These are phyloP conservation scores for Laticauda laticaudata DNA, from an alignment of 2,113 vertebrate species.

Conservation along the genomic window DNA sequence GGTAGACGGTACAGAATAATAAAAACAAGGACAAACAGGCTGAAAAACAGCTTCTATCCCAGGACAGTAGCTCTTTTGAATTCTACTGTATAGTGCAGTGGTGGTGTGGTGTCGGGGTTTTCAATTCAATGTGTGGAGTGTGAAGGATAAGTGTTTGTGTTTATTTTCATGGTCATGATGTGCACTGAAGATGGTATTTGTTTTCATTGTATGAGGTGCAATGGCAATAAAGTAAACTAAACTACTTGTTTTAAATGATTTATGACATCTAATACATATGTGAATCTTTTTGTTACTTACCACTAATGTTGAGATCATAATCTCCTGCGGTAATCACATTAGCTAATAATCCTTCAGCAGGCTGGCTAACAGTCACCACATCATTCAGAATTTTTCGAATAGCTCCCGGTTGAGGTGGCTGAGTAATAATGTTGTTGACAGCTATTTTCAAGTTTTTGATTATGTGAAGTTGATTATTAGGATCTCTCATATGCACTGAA, in stretches of 20 bases:
- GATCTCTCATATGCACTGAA: slow-evolving; percentile 90
- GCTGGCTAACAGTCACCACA: slow-evolving; percentile 88
- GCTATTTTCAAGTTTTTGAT: slow-evolving; percentile 94
- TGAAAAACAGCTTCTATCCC: too few relatives aligned
- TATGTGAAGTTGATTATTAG: slow-evolving; percentile 92
- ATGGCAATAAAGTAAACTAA: too few relatives aligned
- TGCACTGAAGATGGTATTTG: too few relatives aligned
- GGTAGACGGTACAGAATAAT: too few relatives aligned
- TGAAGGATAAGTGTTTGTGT: too few relatives aligned
- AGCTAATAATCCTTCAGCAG: slow-evolving; percentile 84
- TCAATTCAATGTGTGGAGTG: too few relatives aligned
- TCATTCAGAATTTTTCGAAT: slow-evolving; percentile 82
- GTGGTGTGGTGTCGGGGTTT: too few relatives aligned
- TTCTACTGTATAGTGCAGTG: too few relatives aligned
- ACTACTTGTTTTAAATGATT: neutral
- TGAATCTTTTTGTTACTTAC: slow-evolving; percentile 72
- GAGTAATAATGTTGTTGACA: slow-evolving; percentile 85
- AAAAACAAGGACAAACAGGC: too few relatives aligned
- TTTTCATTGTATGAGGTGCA: too few relatives aligned
- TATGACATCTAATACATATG: neutral
- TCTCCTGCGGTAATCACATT: slow-evolving; percentile 90
- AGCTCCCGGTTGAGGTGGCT: slow-evolving; percentile 68
- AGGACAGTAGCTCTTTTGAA: too few relatives aligned
- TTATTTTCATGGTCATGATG: too few relatives aligned
- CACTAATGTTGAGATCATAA: slow-evolving; percentile 94